Evolutionary conservation across 2,113 vertebrate genomes (phyloP).

Genomic region (Ramphastos sulfuratus): DNA sequence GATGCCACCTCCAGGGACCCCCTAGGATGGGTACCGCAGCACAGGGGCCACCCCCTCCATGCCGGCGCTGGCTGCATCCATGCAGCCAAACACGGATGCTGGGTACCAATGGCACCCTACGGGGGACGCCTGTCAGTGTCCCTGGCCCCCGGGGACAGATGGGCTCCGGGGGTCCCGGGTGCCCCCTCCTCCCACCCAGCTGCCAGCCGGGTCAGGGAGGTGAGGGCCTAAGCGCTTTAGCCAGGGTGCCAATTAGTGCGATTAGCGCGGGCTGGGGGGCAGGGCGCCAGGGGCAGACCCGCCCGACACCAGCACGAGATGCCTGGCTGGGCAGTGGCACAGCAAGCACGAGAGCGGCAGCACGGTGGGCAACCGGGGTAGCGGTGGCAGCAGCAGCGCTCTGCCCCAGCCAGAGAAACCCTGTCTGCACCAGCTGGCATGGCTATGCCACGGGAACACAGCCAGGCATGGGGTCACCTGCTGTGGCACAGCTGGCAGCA

Average conservation of each 20-base stretch:
- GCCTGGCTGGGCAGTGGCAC: not conserved
- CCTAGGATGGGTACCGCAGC: accelerated
- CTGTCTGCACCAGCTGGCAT: not conserved
- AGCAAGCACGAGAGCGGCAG: not conserved
- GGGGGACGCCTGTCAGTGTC: not conserved
- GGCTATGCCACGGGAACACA: accelerated
- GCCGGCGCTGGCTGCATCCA: accelerated
- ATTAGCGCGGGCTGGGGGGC: constrained; percentile 26
- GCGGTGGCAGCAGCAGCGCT: not conserved
- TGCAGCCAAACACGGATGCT: accelerated
- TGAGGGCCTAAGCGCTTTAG: constrained; percentile 65
- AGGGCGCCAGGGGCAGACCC: not conserved
- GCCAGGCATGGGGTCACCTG: not conserved
- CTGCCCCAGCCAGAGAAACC: not conserved
- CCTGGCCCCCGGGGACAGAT: constrained; percentile 46
- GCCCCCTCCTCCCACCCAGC: constrained; percentile 16
- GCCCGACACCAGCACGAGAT: too few species aligned
- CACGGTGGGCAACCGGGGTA: not conserved
- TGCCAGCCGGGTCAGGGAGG: constrained; percentile 50
- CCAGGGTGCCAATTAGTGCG: constrained; percentile 58
- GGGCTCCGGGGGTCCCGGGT: constrained; percentile 14
- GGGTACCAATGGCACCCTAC: accelerated
- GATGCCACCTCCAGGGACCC: not conserved
- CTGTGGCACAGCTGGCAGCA: not conserved
- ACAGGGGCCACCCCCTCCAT: not conserved